phyloP scores from a whole-genome alignment of 2,797 vertebrate species.

The Balearica regulorum region DNA sequence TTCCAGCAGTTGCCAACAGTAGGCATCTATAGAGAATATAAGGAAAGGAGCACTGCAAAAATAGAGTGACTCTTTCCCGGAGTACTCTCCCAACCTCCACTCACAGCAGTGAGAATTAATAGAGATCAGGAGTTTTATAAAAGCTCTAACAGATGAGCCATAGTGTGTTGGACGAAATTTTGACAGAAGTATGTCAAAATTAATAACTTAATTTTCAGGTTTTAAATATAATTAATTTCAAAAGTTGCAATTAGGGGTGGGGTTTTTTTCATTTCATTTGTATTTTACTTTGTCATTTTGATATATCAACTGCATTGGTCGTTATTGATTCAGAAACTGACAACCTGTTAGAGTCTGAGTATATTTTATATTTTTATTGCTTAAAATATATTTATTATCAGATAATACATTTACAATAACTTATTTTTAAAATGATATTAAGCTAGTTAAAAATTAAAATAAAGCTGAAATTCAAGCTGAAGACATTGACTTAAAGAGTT shows the following conservation, averaged over 20 bases:
- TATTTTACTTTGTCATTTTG: neutral
- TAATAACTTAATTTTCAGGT: neutral
- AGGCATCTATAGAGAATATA: neutral
- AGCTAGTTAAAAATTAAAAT: neutral
- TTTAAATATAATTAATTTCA: neutral
- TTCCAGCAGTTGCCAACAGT: neutral
- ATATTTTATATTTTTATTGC: neutral
- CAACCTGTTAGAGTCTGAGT: neutral
- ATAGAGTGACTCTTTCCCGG: neutral
- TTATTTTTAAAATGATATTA: neutral
- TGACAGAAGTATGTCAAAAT: neutral
- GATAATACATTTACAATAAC: neutral
- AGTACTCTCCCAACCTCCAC: neutral
- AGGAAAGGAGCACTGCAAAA: neutral
- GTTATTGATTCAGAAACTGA: neutral
- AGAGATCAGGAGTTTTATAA: neutral
- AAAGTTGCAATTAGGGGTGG: neutral
- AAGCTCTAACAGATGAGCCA: neutral
- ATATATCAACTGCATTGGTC: neutral
- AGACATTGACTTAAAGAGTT: neutral
- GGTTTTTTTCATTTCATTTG: fast-evolving
- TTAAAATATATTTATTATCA: neutral
- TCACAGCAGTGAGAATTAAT: neutral
- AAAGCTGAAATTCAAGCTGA: neutral
- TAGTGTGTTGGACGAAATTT: neutral